Evolutionary conservation across 2,888 invertebrate species (phyloP).

Genomic region (Limnephilus lunatus): DNA sequence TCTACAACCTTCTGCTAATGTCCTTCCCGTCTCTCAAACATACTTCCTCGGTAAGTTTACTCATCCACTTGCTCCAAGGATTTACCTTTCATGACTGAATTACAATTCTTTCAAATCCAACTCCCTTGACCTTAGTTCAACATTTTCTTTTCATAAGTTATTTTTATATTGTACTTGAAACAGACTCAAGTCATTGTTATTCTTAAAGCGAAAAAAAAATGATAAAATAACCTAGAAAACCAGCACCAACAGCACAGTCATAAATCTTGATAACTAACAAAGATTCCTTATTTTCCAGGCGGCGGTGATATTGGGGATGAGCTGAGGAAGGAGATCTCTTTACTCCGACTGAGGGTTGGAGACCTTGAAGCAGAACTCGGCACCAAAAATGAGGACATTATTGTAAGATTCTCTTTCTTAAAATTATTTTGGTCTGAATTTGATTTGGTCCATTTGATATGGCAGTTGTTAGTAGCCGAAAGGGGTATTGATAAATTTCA

Average conservation of each 20-base stretch:
- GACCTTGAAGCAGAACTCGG: conserved; percentile 89
- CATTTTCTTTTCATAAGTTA: too few relatives aligned
- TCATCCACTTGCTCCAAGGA: too few relatives aligned
- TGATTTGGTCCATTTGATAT: neutral
- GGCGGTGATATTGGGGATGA: conserved; percentile 86
- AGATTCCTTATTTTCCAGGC: conserved; percentile 68
- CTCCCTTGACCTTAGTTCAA: too few relatives aligned
- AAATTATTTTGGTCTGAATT: neutral
- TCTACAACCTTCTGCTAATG: too few relatives aligned
- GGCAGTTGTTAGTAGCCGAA: neutral
- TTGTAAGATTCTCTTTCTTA: conserved; percentile 25
- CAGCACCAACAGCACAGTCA: neutral
- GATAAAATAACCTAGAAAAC: too few relatives aligned
- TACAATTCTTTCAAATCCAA: too few relatives aligned
- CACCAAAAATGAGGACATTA: conserved; percentile 84
- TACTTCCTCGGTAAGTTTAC: too few relatives aligned
- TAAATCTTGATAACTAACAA: neutral
- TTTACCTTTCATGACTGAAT: too few relatives aligned
- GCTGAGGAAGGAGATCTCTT: conserved; percentile 84
- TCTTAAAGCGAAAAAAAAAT: too few relatives aligned
- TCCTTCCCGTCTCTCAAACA: too few relatives aligned
- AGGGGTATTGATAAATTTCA: neutral
- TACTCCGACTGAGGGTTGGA: conserved; percentile 88
- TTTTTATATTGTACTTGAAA: too few relatives aligned
- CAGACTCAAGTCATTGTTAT: neutral